Conservation (phyloP, 2,113 vertebrate species). For the Oryzias woworae region DNA sequence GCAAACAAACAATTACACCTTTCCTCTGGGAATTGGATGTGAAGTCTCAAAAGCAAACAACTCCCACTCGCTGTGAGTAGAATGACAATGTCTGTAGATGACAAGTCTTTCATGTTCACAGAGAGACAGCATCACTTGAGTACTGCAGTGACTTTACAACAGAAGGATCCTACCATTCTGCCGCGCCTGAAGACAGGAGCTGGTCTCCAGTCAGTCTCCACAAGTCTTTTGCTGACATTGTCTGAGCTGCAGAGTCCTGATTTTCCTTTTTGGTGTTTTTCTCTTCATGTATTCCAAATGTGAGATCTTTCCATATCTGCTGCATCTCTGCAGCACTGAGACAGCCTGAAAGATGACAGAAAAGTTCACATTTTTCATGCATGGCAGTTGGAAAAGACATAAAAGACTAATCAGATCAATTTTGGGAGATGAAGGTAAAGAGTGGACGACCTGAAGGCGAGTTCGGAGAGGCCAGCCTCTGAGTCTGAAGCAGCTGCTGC, state of each 20-base stretch:
- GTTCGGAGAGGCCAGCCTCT: conserved; percentile 86
- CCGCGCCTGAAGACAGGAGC: conserved; percentile 20
- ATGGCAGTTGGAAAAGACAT: no score
- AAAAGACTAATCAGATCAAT: no score
- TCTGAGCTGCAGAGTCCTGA: conserved; percentile 72
- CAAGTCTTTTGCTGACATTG: conserved; percentile 81
- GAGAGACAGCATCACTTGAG: conserved; percentile 16
- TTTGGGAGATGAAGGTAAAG: background rate
- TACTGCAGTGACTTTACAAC: conserved; percentile 1
- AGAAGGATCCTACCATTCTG: conserved; percentile 36
- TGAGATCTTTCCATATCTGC: conserved; percentile 92
- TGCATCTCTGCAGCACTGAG: conserved; percentile 85
- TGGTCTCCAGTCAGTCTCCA: conserved; percentile 40
- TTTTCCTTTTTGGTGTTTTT: conserved; percentile 12
- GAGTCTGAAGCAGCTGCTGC: conserved; percentile 83
- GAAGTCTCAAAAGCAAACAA: conserved; percentile 45
- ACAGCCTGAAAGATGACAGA: background rate
- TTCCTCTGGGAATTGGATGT: conserved; percentile 56
- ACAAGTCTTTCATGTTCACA: conserved; percentile 56
- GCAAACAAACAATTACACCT: conserved; percentile 37
- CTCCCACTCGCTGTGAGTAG: conserved; percentile 17
- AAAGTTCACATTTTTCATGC: background rate
- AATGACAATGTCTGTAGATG: conserved; percentile 25
- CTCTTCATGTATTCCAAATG: conserved; percentile 60
- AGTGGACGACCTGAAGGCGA: conserved; percentile 80